phyloP scores from a whole-genome alignment of 2,113 vertebrate species.

The Lagenorhynchus albirostris region DNA sequence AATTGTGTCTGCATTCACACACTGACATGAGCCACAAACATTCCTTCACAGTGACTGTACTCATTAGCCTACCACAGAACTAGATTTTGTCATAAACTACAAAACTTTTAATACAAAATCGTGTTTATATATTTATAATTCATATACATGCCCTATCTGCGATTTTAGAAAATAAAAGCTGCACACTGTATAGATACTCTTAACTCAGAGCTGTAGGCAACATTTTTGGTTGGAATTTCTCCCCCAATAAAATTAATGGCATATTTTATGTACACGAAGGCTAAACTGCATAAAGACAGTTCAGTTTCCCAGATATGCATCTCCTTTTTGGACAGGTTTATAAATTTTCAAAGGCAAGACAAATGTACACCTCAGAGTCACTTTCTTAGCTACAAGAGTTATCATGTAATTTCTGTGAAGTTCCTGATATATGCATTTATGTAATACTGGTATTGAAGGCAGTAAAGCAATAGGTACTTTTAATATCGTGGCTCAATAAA shows the following conservation, averaged over 20 bases:
- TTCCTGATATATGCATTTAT: slow-evolving; percentile 78
- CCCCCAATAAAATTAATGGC: slow-evolving; percentile 83
- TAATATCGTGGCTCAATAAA: slow-evolving; percentile 73
- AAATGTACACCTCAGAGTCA: slow-evolving; percentile 68
- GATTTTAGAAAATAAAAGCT: slow-evolving; percentile 90
- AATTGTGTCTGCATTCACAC: slow-evolving; percentile 88
- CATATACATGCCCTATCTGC: slow-evolving; percentile 93
- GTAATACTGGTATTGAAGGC: slow-evolving; percentile 82
- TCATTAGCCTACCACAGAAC: slow-evolving; percentile 86
- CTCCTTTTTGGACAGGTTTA: slow-evolving; percentile 79
- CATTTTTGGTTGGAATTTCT: slow-evolving; percentile 87
- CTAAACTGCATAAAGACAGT: slow-evolving; percentile 81
- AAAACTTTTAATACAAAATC: slow-evolving; percentile 94
- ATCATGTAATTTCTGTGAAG: slow-evolving; percentile 52
- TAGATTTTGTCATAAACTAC: slow-evolving; percentile 92
- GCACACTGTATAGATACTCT: slow-evolving; percentile 90
- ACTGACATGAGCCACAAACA: slow-evolving; percentile 92
- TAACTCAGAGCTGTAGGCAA: slow-evolving; percentile 87
- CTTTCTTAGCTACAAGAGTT: slow-evolving; percentile 68
- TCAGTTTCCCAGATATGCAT: slow-evolving; percentile 76
- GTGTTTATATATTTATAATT: slow-evolving; percentile 96
- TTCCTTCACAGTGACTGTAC: slow-evolving; percentile 89
- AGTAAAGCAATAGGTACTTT: slow-evolving; percentile 74
- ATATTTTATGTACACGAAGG: slow-evolving; percentile 85
- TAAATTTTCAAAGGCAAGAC: slow-evolving; percentile 78